Base-by-base conservation (phyloP, 2,113 vertebrate species). In the Muscicapa adusta region DNA sequence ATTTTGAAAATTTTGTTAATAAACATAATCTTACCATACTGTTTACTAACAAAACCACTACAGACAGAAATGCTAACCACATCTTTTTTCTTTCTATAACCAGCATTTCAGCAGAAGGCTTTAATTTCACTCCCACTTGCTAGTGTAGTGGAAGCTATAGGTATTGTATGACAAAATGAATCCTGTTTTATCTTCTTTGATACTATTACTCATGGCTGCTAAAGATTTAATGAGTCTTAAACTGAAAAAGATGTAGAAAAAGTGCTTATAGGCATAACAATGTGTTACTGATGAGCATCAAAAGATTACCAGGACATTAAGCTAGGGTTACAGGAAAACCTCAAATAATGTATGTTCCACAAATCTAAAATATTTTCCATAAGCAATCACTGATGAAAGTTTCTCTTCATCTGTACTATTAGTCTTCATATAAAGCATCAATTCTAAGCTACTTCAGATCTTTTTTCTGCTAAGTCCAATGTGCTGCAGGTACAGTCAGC, bases 281-380 rank as follows among this genome's bases (percentile, higher is more conserved):
- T 96, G 90, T 96, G 78, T 97, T 91, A 93, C 65, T 95, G 90
- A 96, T 96, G 94, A 96, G 93, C 93, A 96, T 96, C 94, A 97
- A 95, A 97, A 94, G 81, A 93, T 96, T 91, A 96, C 91, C n/a
- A 79, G 53, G 53, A 80, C 66, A 94, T 96, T 88, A 91, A 26
- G 82, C 40, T 91, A 91, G 63, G 40, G 82, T 96, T 96, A 93
- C 88, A 96, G 79, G 90, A 90, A 97, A 96, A 96, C 90, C 91
- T 91, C 82, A 95, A 74, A 94, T 66, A 43, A 71, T 90, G 10
- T 82, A 62, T 70, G 43, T 63, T 88, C 51, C 72, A 89, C 87
- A 85, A 88, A 95, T 80, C 29, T 31, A 60, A 91, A 89, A 91
- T 95, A 93, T 95, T 96, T 97, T 83, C 94, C 90, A 70, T 83